Conservation (phyloP, 2,797 vertebrate species). For the Kryptopterus vitreolus region DNA sequence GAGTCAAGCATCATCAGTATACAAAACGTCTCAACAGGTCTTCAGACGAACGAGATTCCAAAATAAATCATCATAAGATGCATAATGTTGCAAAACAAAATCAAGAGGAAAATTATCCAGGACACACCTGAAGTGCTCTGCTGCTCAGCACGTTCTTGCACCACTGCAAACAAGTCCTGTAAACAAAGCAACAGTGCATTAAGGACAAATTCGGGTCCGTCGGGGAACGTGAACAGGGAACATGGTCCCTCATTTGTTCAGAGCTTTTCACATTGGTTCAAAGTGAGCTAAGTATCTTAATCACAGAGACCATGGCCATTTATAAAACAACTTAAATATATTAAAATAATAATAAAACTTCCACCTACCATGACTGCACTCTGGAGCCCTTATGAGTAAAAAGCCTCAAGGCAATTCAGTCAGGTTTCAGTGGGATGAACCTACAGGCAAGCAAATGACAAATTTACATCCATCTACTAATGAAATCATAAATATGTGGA, state of each 20-base stretch:
- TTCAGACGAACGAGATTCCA: conserved; percentile 63
- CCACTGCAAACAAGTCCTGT: background rate
- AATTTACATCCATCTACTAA: no score
- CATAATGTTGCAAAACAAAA: background rate
- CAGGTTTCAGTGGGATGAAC: background rate
- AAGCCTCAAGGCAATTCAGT: no score
- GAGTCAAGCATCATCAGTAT: conserved; percentile 43
- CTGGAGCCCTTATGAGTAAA: background rate
- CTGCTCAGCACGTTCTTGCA: no score
- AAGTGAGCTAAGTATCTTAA: conserved; percentile 52
- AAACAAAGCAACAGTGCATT: background rate
- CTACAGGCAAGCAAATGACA: background rate
- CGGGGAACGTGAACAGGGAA: background rate
- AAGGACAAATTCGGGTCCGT: background rate
- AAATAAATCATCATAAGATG: conserved; percentile 54
- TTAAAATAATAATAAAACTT: no score
- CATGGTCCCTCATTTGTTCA: conserved; percentile 44
- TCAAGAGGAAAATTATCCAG: background rate
- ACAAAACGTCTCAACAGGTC: conserved; percentile 41
- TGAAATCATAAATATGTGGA: no score
- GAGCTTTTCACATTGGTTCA: conserved; percentile 49
- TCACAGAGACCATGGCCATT: conserved; percentile 27
- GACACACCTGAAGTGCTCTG: conserved; percentile 3
- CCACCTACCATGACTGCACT: conserved; percentile 7
- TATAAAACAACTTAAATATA: background rate